Conservation (phyloP, 2,888 invertebrate species). For the Meliscaeva auricollis region DNA sequence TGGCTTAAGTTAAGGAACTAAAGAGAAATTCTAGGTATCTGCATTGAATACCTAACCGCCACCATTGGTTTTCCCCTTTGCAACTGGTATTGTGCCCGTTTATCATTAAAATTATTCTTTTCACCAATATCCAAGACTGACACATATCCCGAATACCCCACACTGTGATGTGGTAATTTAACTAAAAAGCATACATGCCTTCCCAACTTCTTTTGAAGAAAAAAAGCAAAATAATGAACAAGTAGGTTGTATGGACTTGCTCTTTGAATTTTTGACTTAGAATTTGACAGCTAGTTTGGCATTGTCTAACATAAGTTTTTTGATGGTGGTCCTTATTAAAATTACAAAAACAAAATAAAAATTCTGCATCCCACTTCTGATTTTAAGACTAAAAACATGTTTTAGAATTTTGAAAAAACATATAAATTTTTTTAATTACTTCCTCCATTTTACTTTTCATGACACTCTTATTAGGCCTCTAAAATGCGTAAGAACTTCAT, state of each 20-base stretch:
- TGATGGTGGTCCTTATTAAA: no score
- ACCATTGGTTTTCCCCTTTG: background rate
- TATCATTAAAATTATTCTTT: slow-evolving; percentile 27
- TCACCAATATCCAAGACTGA: slow-evolving; percentile 22
- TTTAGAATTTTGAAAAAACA: no score
- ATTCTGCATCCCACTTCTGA: no score
- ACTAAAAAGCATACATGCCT: slow-evolving; percentile 34
- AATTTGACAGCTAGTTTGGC: no score
- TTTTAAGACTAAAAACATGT: no score
- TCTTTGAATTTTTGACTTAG: background rate
- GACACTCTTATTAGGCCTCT: background rate
- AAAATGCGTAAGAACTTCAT: slow-evolving; percentile 26
- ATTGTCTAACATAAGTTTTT: no score
- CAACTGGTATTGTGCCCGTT: background rate
- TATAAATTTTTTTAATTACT: no score
- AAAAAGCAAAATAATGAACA: background rate
- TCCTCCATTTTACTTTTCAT: no score
- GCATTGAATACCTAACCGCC: no score
- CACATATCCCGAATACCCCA: slow-evolving; percentile 60
- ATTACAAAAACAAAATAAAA: no score
- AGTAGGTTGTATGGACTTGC: background rate
- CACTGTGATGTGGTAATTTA: slow-evolving; percentile 59
- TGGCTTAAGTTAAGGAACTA: background rate
- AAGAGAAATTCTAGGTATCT: background rate
- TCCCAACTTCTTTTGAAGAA: background rate